These are phyloP conservation scores for Clivina fossor DNA, from an alignment of 2,888 invertebrate species.

Conservation along the genomic window DNA sequence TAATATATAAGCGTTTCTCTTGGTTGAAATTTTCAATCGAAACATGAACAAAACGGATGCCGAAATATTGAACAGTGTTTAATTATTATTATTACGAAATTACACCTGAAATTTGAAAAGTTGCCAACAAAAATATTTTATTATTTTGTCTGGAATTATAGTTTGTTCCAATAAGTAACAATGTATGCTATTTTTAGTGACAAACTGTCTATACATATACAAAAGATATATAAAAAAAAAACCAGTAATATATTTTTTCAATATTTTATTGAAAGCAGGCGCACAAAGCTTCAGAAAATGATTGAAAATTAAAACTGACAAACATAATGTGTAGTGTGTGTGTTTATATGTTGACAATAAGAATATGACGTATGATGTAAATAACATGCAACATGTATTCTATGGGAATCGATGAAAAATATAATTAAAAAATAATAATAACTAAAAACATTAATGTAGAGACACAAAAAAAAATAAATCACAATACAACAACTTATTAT, in stretches of 20 bases:
- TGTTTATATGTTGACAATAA: conserved; percentile 10
- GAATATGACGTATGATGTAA: conserved; percentile 11
- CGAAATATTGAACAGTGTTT: no score
- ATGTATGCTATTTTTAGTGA: no score
- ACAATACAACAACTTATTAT: conserved; percentile 51
- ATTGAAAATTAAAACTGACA: conserved; percentile 19
- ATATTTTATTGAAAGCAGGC: conserved; percentile 30
- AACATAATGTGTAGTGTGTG: conserved; percentile 6
- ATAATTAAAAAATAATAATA: conserved; percentile 18
- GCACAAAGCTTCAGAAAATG: conserved; percentile 29
- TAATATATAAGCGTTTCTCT: neutral
- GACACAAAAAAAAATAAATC: no score
- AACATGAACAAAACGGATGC: no score
- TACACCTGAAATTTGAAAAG: no score
- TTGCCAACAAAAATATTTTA: no score
- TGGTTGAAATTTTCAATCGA: no score
- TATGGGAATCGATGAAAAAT: conserved; percentile 6
- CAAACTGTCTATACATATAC: no score
- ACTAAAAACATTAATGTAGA: conserved; percentile 45
- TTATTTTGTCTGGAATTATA: no score
- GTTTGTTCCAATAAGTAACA: no score
- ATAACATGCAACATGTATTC: conserved; percentile 22
- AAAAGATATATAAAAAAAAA: no score
- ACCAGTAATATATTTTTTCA: conserved; percentile 4
- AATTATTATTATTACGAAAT: no score